These are phyloP conservation scores for Trogon melanurus DNA, from an alignment of 2,113 vertebrate genomes.

Conservation along the genomic window DNA sequence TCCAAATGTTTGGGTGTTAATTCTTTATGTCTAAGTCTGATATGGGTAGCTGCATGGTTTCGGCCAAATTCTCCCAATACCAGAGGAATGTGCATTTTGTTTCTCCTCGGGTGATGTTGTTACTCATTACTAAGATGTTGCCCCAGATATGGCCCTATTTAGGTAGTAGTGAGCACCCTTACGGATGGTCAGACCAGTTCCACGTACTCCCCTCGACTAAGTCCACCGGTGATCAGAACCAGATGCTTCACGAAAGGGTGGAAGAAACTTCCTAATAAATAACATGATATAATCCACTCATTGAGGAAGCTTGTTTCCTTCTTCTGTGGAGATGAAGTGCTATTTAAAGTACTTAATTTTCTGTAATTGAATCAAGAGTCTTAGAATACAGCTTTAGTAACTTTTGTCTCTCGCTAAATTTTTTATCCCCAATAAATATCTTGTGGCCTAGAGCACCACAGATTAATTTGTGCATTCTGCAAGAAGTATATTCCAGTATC, in stretches of 20 bases:
- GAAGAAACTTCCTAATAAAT: background rate
- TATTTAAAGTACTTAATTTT: slow-evolving; percentile 33
- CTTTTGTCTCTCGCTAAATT: background rate
- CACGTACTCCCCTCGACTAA: background rate
- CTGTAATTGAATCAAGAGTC: slow-evolving; percentile 8
- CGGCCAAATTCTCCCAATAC: background rate
- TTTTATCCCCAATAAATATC: background rate
- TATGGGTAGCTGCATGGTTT: background rate
- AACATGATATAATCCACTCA: background rate
- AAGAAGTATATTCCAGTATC: background rate
- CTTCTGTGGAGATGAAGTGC: background rate
- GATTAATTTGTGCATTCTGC: background rate
- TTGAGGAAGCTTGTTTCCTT: slow-evolving; percentile 1
- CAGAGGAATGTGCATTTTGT: background rate
- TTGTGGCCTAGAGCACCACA: background rate
- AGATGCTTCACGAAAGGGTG: background rate
- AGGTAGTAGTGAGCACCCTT: background rate
- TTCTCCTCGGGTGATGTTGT: background rate
- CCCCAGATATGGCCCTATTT: background rate
- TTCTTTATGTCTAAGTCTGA: background rate
- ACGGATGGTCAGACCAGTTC: background rate
- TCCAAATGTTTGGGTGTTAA: fast-evolving
- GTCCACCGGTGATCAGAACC: background rate
- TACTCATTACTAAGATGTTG: background rate
- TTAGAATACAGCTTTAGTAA: background rate